phyloP scores from a whole-genome alignment of 2,113 vertebrate species.

The Fulmarus glacialis region DNA sequence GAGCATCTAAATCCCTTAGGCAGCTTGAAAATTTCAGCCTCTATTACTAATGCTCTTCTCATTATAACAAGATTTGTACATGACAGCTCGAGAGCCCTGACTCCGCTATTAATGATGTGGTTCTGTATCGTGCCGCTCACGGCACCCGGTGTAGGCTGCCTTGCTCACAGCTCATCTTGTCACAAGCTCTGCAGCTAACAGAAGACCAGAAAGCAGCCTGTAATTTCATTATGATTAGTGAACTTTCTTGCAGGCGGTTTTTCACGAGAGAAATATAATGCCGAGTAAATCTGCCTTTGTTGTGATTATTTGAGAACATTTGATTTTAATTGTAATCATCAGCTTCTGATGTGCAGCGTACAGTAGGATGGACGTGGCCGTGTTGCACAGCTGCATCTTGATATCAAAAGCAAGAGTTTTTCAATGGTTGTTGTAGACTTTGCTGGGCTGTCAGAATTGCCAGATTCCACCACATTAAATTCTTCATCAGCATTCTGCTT shows the following conservation, averaged over 20 bases:
- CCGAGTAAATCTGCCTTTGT: constrained; percentile 27
- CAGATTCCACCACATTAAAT: constrained; percentile 34
- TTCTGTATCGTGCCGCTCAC: neutral
- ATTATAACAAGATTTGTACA: constrained; percentile 63
- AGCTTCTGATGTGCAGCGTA: neutral
- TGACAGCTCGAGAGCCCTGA: constrained; percentile 42
- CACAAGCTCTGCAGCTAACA: neutral
- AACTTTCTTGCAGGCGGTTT: neutral
- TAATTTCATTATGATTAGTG: neutral
- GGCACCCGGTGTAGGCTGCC: neutral
- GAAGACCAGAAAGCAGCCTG: neutral
- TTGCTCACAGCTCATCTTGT: neutral
- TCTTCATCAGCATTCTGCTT: constrained; percentile 60
- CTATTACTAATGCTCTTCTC: constrained; percentile 56
- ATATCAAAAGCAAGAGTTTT: constrained; percentile 2
- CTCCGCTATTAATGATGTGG: neutral
- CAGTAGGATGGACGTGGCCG: neutral
- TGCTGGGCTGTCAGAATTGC: neutral
- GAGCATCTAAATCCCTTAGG: constrained; percentile 68
- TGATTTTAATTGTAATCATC: constrained; percentile 18
- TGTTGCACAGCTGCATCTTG: neutral
- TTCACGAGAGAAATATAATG: neutral
- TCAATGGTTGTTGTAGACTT: constrained; percentile 12
- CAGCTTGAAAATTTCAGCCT: constrained; percentile 68
- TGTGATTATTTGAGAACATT: constrained; percentile 10